phyloP scores from a whole-genome alignment of 1,140 invertebrate species.

The Galleria mellonella region DNA sequence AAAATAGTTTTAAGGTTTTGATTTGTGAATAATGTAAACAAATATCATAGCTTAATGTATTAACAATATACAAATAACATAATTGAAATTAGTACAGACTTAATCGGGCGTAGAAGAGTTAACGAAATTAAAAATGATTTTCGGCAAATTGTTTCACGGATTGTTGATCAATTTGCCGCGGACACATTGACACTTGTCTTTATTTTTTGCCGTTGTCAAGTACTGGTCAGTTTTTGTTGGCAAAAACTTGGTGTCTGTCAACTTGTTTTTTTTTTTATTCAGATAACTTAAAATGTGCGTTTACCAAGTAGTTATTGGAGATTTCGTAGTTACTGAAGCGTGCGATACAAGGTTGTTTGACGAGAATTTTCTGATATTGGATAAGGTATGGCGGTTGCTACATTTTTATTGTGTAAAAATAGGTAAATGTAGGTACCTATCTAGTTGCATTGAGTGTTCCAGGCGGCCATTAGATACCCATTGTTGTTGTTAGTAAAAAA shows the following conservation, averaged over 20 bases:
- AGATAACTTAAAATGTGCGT: conserved; percentile 12
- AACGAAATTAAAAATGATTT: neutral
- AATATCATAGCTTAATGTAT: too few relatives aligned
- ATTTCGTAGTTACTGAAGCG: conserved; percentile 33
- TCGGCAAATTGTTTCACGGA: neutral
- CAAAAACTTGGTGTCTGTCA: neutral
- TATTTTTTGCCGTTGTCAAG: conserved; percentile 3
- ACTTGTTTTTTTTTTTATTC: conserved; percentile 1
- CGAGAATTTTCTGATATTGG: conserved; percentile 24
- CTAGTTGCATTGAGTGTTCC: too few relatives aligned
- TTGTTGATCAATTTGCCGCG: neutral
- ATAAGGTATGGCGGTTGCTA: conserved; percentile 7
- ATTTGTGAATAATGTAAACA: too few relatives aligned
- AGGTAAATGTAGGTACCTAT: too few relatives aligned
- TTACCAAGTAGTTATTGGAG: conserved; percentile 17
- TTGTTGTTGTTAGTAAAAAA: too few relatives aligned
- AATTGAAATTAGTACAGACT: too few relatives aligned
- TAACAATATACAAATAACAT: too few relatives aligned
- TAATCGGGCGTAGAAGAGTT: too few relatives aligned
- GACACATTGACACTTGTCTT: neutral
- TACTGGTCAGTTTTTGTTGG: neutral
- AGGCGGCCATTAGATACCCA: too few relatives aligned
- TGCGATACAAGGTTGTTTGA: conserved; percentile 31
- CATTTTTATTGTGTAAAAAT: conserved; percentile 1
- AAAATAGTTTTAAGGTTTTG: too few relatives aligned